A percentile compares a stretch with the other conserved stretches of the same genome.
These are phyloP conservation scores for Andrena camellia DNA, from an alignment of 2,888 invertebrate species.

Conservation along the genomic window DNA sequence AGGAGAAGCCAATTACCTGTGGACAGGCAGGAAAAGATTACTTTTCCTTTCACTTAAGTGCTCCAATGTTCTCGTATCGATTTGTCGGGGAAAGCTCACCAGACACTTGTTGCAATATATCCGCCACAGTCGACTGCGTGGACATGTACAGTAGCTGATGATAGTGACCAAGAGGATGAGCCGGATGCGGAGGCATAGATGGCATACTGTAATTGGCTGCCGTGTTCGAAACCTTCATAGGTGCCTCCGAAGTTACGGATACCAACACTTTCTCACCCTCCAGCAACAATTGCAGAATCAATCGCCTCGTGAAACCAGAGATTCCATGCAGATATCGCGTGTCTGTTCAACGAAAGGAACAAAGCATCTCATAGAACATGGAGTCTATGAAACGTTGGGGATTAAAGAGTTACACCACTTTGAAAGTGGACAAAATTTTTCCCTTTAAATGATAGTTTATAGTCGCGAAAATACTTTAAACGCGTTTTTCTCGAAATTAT, in stretches of 20 bases:
- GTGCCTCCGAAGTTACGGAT: slow-evolving; percentile 87
- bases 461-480: too few relatives aligned
- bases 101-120: slow-evolving; percentile 89
- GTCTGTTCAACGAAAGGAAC: slow-evolving; percentile 72
- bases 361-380: not conserved
- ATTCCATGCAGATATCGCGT: slow-evolving; percentile 87
- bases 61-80: not conserved
- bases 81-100: slow-evolving; percentile 69
- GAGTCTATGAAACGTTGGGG: not conserved
- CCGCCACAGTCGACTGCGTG: slow-evolving; percentile 91
- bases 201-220: slow-evolving; percentile 76
- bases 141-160: slow-evolving; percentile 91
- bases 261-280: slow-evolving; percentile 94
- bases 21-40: not conserved
- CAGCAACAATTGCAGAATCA: slow-evolving; percentile 93
- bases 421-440: not conserved
- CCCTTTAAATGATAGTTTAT: too few relatives aligned
- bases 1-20: slow-evolving; percentile 81
- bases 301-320: slow-evolving; percentile 94
- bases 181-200: slow-evolving; percentile 87
- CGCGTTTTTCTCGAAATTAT: too few relatives aligned
- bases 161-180: slow-evolving; percentile 90
- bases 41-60: not conserved
- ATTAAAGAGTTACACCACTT: too few relatives aligned
- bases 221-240: slow-evolving; percentile 79